Conservation (phyloP, 2,888 invertebrate species). For the Coelopa pilipes region DNA sequence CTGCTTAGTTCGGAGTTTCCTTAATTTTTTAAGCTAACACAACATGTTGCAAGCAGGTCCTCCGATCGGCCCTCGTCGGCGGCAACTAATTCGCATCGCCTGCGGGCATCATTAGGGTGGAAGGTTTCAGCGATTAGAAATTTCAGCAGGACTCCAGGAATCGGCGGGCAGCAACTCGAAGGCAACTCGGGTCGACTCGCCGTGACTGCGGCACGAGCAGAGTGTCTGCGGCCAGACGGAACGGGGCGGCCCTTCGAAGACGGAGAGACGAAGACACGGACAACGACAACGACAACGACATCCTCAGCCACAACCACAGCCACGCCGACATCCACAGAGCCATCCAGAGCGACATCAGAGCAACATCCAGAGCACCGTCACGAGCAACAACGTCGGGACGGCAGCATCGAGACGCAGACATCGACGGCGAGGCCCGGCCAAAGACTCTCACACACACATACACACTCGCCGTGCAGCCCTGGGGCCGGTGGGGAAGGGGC, state of each 20-base stretch:
- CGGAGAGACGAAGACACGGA: not conserved
- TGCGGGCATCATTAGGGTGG: constrained; percentile 59
- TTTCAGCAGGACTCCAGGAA: constrained; percentile 62
- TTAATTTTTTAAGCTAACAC: constrained; percentile 47
- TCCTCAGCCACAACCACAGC: no score
- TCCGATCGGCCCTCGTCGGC: not conserved
- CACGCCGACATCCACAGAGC: not conserved
- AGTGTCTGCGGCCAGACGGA: not conserved
- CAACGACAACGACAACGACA: not conserved
- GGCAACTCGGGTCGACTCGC: not conserved
- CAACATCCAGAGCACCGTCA: no score
- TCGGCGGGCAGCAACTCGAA: constrained; percentile 42
- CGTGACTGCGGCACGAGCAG: no score
- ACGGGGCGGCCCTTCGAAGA: constrained; percentile 22
- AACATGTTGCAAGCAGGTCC: constrained; percentile 39
- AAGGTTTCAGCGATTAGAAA: constrained; percentile 66
- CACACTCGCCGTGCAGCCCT: no score
- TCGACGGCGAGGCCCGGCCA: no score
- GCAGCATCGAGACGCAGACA: no score
- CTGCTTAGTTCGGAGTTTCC: constrained; percentile 21
- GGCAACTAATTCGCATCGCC: constrained; percentile 42
- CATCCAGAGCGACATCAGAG: not conserved
- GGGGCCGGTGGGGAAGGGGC: no score
- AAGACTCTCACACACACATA: no score
- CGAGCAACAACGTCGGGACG: no score